phyloP scores from a whole-genome alignment of 2,797 vertebrate genomes.

The Coranthus polyacanthus region DNA sequence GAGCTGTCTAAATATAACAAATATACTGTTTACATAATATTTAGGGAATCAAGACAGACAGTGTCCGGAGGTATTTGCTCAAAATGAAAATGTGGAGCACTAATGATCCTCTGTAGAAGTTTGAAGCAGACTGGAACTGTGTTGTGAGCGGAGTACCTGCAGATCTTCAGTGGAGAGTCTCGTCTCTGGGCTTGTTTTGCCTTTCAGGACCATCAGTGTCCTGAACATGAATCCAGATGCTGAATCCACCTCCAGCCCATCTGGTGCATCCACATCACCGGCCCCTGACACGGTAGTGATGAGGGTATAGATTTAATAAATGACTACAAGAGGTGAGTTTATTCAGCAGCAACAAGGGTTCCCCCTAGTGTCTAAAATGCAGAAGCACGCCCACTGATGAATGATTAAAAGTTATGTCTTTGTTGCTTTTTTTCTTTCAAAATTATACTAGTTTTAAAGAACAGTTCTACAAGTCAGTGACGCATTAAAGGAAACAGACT shows the following conservation, averaged over 20 bases:
- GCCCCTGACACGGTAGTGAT: constrained; percentile 37
- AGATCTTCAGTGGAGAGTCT: constrained; percentile 91
- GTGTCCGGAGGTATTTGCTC: not conserved
- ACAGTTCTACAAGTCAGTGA: too few relatives aligned
- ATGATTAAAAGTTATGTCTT: too few relatives aligned
- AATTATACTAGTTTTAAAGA: too few relatives aligned
- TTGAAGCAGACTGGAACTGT: not conserved
- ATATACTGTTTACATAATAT: not conserved
- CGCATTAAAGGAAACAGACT: too few relatives aligned
- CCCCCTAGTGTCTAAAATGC: constrained; percentile 77
- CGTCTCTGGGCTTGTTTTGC: constrained; percentile 91
- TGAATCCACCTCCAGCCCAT: constrained; percentile 78
- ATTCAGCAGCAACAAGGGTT: constrained; percentile 60
- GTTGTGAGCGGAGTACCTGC: constrained; percentile 83
- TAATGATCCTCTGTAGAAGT: not conserved
- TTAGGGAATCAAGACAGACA: not conserved
- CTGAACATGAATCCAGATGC: constrained; percentile 72
- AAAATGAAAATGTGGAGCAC: not conserved
- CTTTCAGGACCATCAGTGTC: constrained; percentile 84
- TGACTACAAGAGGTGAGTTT: not conserved
- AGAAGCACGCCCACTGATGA: constrained; percentile 11
- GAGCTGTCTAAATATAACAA: not conserved
- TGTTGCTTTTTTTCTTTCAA: too few relatives aligned
- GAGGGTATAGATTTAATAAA: not conserved
- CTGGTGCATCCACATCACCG: constrained; percentile 71